Base-by-base conservation (phyloP, 2,888 invertebrate genomes). In the Strigamia transsilvanica region DNA sequence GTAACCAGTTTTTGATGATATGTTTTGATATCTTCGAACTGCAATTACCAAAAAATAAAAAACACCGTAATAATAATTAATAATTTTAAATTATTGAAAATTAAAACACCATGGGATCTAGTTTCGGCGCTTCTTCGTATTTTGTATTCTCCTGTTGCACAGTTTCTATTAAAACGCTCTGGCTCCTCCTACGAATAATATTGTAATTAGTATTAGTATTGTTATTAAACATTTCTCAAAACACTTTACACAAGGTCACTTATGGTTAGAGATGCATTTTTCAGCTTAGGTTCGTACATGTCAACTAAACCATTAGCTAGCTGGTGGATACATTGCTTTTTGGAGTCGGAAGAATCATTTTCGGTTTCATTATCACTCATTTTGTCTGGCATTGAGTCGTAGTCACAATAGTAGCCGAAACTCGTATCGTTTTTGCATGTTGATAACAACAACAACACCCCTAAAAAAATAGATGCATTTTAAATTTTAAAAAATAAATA, bases 91-190 rank as follows among this genome's bases (percentile, higher is more conserved):
- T 80, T 18, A 46, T 38, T 6, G 13, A 21, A 51, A 51, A 15
- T 23, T 9, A 56, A 46, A 23, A n/a, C 56, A 42, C 32, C 21
- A 78, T 42, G 0, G 38, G 12, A 18, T 41, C 32, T 82, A 73
- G n/a, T 13, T 32, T 34, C 46, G 23, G 46, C 15, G 32, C 66
- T 18, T 80, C 79, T 12, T 83, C 84, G 85, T 85, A 87, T 84
- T 87, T 87, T 32, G 85, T 82, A 83, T 87, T 88, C 84, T 88
- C 88, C 83, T 87, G 87, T 83, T 87, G 86, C 32, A 88, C 84
- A 18, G 87, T 87, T 83, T 88, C 88, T 38, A 87, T 86, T 13
- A 88, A 85, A 42, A 88, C 86, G 77, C 84, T 86, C 83, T 88
- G 88, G 80, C 86, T 87, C 73, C 86, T 85, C 82, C 88, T 88